phyloP scores from a whole-genome alignment of 1,140 invertebrate genomes.

The Drosophila kepulauana region DNA sequence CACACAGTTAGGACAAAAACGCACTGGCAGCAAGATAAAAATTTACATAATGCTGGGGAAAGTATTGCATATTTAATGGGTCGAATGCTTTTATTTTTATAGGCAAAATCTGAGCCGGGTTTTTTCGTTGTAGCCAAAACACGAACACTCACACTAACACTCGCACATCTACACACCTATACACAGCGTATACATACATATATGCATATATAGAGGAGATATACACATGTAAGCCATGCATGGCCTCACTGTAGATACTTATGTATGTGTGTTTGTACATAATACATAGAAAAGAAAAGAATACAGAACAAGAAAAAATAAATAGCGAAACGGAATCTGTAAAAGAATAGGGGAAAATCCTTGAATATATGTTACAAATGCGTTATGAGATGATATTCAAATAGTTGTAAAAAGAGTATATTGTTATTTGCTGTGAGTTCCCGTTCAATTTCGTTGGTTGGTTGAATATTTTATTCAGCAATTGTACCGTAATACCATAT shows the following conservation, averaged over 20 bases:
- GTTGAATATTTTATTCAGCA: conserved; percentile 51
- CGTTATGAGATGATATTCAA: conserved; percentile 50
- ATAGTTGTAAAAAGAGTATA: conserved; percentile 46
- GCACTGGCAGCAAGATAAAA: conserved; percentile 27
- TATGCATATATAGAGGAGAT: conserved; percentile 19
- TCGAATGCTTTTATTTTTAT: conserved; percentile 61
- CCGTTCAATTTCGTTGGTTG: conserved; percentile 68
- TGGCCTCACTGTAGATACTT: conserved; percentile 33
- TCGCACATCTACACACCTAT: conserved; percentile 25
- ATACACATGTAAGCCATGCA: conserved; percentile 5
- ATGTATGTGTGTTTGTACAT: conserved; percentile 33
- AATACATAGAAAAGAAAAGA: conserved; percentile 10
- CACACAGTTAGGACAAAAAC: conserved; percentile 25
- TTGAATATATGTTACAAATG: conserved; percentile 34
- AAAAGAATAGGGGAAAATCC: conserved; percentile 21
- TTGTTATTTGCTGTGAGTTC: conserved; percentile 78
- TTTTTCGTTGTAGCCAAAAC: conserved; percentile 43
- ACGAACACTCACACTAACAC: conserved; percentile 36
- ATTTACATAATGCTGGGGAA: conserved; percentile 34
- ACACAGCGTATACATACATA: conserved; percentile 17
- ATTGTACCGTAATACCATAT: conserved; percentile 21
- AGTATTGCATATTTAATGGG: conserved; percentile 63
- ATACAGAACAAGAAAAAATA: neutral
- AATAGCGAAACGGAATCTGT: neutral
- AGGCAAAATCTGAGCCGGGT: conserved; percentile 32